Percentiles rank a stretch among this genome's conserved stretches.
These are phyloP conservation scores for Amphipoea lucens DNA, from an alignment of 2,888 invertebrate genomes.

Conservation along the genomic window DNA sequence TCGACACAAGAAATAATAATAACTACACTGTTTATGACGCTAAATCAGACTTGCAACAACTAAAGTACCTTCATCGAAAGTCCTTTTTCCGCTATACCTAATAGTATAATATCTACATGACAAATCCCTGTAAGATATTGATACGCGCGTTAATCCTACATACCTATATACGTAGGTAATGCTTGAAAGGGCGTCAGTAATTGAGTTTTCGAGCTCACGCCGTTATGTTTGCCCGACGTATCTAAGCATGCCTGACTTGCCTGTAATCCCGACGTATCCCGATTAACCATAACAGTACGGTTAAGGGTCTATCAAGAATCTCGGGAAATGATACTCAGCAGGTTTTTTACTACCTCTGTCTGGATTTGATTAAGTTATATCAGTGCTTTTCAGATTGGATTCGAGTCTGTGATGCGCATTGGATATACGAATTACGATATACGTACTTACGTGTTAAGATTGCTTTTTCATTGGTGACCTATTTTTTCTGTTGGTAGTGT, in stretches of 20 bases:
- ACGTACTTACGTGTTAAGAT: constrained; percentile 12
- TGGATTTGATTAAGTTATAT: constrained; percentile 51
- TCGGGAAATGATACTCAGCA: constrained; percentile 45
- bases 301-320: constrained; percentile 56
- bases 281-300: constrained; percentile 66
- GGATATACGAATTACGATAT: not conserved
- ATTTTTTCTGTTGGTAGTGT: not conserved
- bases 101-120: not conserved
- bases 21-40: not conserved
- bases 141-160: constrained; percentile 48
- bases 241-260: constrained; percentile 65
- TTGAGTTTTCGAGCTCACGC: constrained; percentile 76
- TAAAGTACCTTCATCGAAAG: not conserved
- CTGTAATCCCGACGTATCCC: constrained; percentile 58
- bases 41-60: not conserved
- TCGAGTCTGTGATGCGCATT: constrained; percentile 13
- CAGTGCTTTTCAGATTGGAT: constrained; percentile 42
- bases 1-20: no score
- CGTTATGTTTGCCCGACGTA: constrained; percentile 71
- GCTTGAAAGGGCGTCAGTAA: constrained; percentile 73
- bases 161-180: constrained; percentile 54
- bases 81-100: not conserved
- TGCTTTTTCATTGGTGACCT: constrained; percentile 11
- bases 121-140: constrained; percentile 44
- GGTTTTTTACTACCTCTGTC: constrained; percentile 45